These are phyloP conservation scores for Eucera pruinosa DNA, from an alignment of 2,888 invertebrate genomes.

Conservation along the genomic window DNA sequence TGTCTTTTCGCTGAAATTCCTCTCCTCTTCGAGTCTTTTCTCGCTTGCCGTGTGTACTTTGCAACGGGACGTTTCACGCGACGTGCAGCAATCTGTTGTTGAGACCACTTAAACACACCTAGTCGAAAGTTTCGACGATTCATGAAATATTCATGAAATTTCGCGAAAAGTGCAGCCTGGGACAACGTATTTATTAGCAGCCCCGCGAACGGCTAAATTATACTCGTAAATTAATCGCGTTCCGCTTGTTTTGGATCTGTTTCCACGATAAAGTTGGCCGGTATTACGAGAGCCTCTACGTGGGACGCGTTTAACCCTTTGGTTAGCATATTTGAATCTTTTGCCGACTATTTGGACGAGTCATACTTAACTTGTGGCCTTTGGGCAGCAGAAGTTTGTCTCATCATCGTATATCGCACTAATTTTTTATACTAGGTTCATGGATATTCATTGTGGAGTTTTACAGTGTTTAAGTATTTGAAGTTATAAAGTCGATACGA, in stretches of 20 bases:
- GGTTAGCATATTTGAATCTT: too few species aligned
- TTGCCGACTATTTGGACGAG: too few species aligned
- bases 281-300: background rate
- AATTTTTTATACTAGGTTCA: too few species aligned
- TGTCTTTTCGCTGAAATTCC: slow-evolving; percentile 46
- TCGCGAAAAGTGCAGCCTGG: background rate
- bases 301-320: background rate
- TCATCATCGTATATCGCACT: too few species aligned
- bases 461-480: too few species aligned
- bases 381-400: too few species aligned
- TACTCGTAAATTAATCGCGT: background rate
- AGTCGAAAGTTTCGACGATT: slow-evolving; percentile 15
- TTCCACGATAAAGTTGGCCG: background rate
- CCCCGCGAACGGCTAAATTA: background rate
- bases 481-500: too few species aligned
- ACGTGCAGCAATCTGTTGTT: slow-evolving; percentile 18
- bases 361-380: too few species aligned
- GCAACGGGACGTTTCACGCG: slow-evolving; percentile 17
- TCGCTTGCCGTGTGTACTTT: slow-evolving; percentile 16
- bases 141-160: slow-evolving; percentile 55
- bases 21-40: background rate
- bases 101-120: slow-evolving; percentile 30
- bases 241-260: background rate
- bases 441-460: too few species aligned
- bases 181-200: slow-evolving; percentile 8